Evolutionary conservation across 2,797 vertebrate genomes (phyloP).

Genomic region (Hydrophis major): DNA sequence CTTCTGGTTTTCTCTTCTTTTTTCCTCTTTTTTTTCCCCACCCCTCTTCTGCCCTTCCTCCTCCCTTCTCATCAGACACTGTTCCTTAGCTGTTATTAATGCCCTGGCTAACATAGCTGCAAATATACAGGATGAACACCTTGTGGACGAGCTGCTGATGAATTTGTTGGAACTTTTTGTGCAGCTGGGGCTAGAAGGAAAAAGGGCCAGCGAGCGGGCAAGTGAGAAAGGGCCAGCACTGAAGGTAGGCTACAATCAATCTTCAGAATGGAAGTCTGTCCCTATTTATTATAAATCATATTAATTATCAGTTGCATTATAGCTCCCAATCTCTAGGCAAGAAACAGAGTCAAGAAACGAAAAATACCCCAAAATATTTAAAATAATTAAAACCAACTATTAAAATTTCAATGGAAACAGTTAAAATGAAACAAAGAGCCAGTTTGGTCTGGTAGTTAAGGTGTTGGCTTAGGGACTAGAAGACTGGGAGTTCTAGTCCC

Average conservation of each 20-base stretch:
- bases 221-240: conserved; percentile 93
- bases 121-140: conserved; percentile 92
- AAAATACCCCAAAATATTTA: not conserved
- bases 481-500: too few relatives aligned
- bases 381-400: not conserved
- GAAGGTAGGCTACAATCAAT: conserved; percentile 76
- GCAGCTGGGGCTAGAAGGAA: conserved; percentile 94
- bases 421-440: not conserved
- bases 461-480: too few relatives aligned
- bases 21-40: too few relatives aligned
- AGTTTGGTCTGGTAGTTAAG: too few relatives aligned
- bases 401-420: not conserved
- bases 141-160: conserved; percentile 95
- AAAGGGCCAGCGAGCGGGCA: conserved; percentile 92
- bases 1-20: conserved; percentile 1
- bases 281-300: not conserved
- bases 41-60: not conserved
- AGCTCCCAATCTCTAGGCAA: not conserved
- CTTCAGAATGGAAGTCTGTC: not conserved
- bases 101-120: conserved; percentile 96
- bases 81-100: conserved; percentile 95
- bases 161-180: conserved; percentile 97
- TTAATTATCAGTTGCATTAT: not conserved
- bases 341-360: not conserved
- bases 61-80: conserved; percentile 79